Conservation (phyloP, 1,140 invertebrate genomes). For the Colletes latitarsis region DNA sequence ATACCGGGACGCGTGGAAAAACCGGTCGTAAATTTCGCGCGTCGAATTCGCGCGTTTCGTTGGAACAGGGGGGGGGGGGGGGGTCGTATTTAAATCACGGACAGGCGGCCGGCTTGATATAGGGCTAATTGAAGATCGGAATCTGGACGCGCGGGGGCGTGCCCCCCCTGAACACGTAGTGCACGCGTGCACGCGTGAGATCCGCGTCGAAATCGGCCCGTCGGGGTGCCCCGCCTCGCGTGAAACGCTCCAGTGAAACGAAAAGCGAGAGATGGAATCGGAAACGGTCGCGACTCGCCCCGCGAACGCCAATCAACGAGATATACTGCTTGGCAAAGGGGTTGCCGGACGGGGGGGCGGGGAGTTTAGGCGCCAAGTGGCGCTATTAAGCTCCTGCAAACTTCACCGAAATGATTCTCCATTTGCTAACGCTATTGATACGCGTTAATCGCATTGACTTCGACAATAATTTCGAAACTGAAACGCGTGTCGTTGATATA, state of each 20-base stretch:
- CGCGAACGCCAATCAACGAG: not conserved
- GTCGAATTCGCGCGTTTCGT: conserved; percentile 14
- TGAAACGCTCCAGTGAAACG: not conserved
- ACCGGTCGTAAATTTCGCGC: conserved; percentile 21
- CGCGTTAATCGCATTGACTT: too few relatives aligned
- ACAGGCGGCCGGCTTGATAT: conserved; percentile 71
- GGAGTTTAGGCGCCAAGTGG: too few relatives aligned
- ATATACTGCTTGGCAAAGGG: not conserved
- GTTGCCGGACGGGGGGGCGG: too few relatives aligned
- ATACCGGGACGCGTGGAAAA: not conserved
- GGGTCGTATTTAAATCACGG: conserved; percentile 40
- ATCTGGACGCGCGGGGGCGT: conserved; percentile 65
- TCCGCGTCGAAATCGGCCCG: conserved; percentile 9
- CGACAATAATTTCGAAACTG: too few relatives aligned
- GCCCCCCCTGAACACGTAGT: not conserved
- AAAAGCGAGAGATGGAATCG: not conserved
- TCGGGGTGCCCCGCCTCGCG: not conserved
- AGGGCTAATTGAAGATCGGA: conserved; percentile 80
- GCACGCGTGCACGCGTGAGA: not conserved
- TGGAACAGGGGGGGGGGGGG: not conserved
- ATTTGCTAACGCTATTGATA: too few relatives aligned
- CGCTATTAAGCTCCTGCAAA: too few relatives aligned
- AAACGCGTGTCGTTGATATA: too few relatives aligned
- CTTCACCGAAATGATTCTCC: too few relatives aligned
- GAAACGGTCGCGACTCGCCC: not conserved